These are phyloP conservation scores for Emesis russula DNA, from an alignment of 2,888 invertebrate species.

Conservation along the genomic window DNA sequence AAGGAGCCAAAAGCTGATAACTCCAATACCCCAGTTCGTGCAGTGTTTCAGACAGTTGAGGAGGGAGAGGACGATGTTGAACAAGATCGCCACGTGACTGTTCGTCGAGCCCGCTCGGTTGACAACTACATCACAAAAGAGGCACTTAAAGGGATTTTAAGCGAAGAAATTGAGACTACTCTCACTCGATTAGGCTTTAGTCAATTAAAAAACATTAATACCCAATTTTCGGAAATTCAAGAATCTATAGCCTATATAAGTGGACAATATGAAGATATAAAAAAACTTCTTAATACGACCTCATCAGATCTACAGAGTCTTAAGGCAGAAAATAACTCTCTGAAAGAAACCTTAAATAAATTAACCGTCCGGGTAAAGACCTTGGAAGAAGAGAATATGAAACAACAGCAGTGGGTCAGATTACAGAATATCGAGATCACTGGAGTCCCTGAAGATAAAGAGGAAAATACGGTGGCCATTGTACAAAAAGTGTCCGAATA, in stretches of 20 bases:
- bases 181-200: not conserved
- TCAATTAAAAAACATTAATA: not conserved
- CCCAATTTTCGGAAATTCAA: not conserved
- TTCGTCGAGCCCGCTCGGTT: not conserved
- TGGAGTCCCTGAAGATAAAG: constrained; percentile 50
- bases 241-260: not conserved
- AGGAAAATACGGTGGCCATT: constrained; percentile 42
- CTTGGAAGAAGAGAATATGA: not conserved
- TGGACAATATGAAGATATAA: not conserved
- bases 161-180: too few relatives aligned
- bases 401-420: constrained; percentile 60
- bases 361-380: not conserved
- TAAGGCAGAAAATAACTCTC: not conserved
- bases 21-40: not conserved
- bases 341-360: not conserved
- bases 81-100: not conserved
- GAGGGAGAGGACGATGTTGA: too few relatives aligned
- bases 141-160: too few relatives aligned
- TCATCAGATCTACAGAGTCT: not conserved
- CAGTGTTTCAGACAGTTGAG: not conserved
- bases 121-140: too few relatives aligned
- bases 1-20: not conserved
- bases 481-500: constrained; percentile 37
- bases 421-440: constrained; percentile 61
- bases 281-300: not conserved